Conservation (phyloP, 2,888 invertebrate species). For the Hylaea fasciaria region DNA sequence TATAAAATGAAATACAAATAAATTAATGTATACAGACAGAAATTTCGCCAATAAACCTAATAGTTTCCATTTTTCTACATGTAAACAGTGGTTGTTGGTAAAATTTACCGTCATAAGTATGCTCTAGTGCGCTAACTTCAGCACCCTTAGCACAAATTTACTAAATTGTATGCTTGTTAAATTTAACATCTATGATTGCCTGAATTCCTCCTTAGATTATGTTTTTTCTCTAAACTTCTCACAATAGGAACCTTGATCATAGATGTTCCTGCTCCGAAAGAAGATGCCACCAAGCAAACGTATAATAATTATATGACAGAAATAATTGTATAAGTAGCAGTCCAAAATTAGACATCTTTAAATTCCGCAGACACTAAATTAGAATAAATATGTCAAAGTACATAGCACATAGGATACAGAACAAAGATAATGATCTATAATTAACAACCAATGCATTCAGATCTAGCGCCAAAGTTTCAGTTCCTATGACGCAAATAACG, state of each 20-base stretch:
- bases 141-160: slow-evolving; percentile 32
- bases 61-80: slow-evolving; percentile 1
- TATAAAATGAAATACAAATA: slow-evolving; percentile 46
- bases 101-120: slow-evolving; percentile 11
- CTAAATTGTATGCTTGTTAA: slow-evolving; percentile 7
- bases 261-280: slow-evolving; percentile 31
- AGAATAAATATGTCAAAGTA: slow-evolving; percentile 56
- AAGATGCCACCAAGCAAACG: slow-evolving; percentile 66
- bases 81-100: slow-evolving; percentile 5
- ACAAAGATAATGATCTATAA: slow-evolving; percentile 63
- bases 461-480: slow-evolving; percentile 59
- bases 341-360: slow-evolving; percentile 44
- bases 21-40: slow-evolving; percentile 22
- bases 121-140: slow-evolving; percentile 29
- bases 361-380: slow-evolving; percentile 53
- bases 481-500: slow-evolving; percentile 59
- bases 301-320: slow-evolving; percentile 34
- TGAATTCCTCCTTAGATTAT: not conserved
- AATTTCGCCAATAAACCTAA: slow-evolving; percentile 14
- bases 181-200: slow-evolving; percentile 7
- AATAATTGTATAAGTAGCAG: slow-evolving; percentile 34
- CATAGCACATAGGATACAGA: slow-evolving; percentile 60
- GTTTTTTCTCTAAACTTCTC: not conserved
- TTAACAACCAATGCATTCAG: slow-evolving; percentile 57
- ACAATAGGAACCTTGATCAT: slow-evolving; percentile 16